Percentiles rank a stretch among this genome's conserved stretches.
These are phyloP conservation scores for Papilio aristodemus DNA, from an alignment of 1,140 invertebrate species.

Conservation along the genomic window DNA sequence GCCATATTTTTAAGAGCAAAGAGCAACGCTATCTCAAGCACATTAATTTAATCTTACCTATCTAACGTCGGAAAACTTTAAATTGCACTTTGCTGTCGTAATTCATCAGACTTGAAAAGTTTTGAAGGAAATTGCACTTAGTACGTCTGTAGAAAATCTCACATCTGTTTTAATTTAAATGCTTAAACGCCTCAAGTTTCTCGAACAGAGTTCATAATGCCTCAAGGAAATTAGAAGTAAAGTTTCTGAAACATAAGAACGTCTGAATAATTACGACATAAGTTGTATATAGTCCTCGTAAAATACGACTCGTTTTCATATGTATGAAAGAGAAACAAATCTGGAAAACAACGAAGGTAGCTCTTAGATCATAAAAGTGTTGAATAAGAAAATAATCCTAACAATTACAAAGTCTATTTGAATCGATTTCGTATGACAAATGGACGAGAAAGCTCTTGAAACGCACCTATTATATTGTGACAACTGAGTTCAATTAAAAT, in stretches of 20 bases:
- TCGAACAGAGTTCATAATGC: constrained; percentile 5
- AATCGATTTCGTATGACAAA: background rate
- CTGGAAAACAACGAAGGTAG: no score
- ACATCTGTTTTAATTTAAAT: constrained; percentile 29
- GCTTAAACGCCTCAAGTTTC: constrained; percentile 24
- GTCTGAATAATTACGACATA: constrained; percentile 8
- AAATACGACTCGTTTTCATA: background rate
- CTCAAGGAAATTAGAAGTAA: constrained; percentile 3
- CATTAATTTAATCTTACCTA: constrained; percentile 28
- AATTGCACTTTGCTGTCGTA: constrained; percentile 27
- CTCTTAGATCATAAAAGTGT: background rate
- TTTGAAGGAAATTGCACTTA: constrained; percentile 32
- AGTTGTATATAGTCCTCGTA: background rate
- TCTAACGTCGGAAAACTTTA: constrained; percentile 27
- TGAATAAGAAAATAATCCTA: background rate
- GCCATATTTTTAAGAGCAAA: constrained; percentile 18
- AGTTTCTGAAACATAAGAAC: background rate
- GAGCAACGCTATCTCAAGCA: constrained; percentile 16
- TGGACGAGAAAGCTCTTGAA: background rate
- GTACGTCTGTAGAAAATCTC: constrained; percentile 29
- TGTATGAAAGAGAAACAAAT: background rate
- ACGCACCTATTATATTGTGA: no score
- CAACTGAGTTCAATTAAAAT: no score
- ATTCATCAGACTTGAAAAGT: constrained; percentile 31
- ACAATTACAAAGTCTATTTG: background rate